Percentiles rank a stretch among this genome's conserved stretches.
Evolutionary conservation across 2,113 vertebrate species (phyloP).

Genomic region (Guaruba guarouba): DNA sequence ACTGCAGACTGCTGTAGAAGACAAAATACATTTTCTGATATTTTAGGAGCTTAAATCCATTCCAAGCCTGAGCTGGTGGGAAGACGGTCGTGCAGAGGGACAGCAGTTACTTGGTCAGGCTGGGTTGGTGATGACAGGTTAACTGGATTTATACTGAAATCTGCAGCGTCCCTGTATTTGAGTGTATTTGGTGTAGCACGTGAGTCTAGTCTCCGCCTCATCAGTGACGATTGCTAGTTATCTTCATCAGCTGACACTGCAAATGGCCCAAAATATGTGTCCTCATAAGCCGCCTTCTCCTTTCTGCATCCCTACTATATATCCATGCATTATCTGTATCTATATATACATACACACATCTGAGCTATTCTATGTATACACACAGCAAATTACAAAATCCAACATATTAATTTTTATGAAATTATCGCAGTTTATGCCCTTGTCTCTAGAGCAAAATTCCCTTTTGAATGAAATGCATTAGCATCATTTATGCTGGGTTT

Average conservation of each 20-base stretch:
- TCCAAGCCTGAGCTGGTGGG: background rate
- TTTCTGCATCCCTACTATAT: background rate
- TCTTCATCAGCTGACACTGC: background rate
- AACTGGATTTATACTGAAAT: background rate
- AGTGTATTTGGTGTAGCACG: background rate
- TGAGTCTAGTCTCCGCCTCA: background rate
- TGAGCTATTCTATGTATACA: accelerated
- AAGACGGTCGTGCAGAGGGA: background rate
- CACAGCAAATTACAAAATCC: background rate
- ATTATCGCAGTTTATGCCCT: background rate
- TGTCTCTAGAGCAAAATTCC: background rate
- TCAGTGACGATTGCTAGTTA: background rate
- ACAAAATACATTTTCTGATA: background rate
- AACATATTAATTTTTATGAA: background rate
- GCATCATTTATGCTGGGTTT: accelerated
- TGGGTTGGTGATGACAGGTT: background rate
- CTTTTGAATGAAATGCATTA: background rate
- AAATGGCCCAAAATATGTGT: background rate
- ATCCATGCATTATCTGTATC: background rate
- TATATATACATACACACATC: accelerated
- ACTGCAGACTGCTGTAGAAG: background rate
- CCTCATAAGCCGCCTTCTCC: background rate
- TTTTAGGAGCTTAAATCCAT: background rate
- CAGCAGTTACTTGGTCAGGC: background rate
- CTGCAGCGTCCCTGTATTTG: background rate